A percentile compares a stretch with the other conserved stretches of the same genome.
These are phyloP conservation scores for Asbolus verrucosus DNA, from an alignment of 1,140 invertebrate genomes.

Conservation along the genomic window DNA sequence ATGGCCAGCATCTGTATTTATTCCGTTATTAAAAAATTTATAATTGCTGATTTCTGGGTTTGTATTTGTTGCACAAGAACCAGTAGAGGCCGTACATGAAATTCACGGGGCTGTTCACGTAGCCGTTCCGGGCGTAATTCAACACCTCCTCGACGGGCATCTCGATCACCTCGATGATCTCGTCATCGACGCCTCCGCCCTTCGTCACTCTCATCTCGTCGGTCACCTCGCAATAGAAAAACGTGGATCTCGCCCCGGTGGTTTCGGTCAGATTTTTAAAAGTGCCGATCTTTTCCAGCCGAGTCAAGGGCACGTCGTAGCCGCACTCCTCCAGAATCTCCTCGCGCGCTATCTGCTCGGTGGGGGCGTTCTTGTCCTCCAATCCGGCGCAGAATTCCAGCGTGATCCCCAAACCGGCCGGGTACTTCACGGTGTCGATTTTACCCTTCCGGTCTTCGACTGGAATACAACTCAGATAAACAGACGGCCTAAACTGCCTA, in stretches of 20 bases:
- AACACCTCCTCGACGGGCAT: conserved; percentile 80
- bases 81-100: conserved; percentile 87
- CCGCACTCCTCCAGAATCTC: conserved; percentile 96
- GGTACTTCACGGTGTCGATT: conserved; percentile 80
- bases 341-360: conserved; percentile 84
- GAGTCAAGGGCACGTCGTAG: conserved; percentile 82
- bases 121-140: conserved; percentile 75
- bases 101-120: conserved; percentile 78
- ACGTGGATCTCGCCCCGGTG: conserved; percentile 78
- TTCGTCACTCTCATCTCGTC: conserved; percentile 84
- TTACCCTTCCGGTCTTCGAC: conserved; percentile 65
- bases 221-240: conserved; percentile 93
- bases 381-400: conserved; percentile 96
- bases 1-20: too few species aligned
- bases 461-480: conserved; percentile 74
- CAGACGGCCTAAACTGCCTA: conserved; percentile 89
- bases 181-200: conserved; percentile 66
- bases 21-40: too few species aligned
- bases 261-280: conserved; percentile 81
- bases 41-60: too few species aligned
- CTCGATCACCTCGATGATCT: conserved; percentile 86
- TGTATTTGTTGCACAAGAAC: conserved; percentile 73
- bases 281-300: conserved; percentile 73
- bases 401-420: conserved; percentile 80
- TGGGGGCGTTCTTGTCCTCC: conserved; percentile 84